Base-by-base conservation (phyloP, 2,797 vertebrate genomes). In the Darevskia nairensis region DNA sequence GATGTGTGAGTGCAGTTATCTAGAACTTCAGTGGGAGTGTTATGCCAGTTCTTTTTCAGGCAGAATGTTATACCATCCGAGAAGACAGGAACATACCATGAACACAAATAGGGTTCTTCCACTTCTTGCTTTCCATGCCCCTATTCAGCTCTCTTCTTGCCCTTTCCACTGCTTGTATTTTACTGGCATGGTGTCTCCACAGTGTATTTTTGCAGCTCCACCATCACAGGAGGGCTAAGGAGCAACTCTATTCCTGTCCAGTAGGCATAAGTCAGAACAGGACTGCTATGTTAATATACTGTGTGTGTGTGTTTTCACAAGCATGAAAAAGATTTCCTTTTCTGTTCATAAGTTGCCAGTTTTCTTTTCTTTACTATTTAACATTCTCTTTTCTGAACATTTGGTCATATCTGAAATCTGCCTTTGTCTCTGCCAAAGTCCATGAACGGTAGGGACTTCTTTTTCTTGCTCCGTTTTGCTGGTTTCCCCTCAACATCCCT, bases 391-490 rank as follows among this genome's bases (percentile, higher is more conserved):
- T 69, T 41, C 59, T 71, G 44, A 46, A 41, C 32, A 77, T 83
- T 76, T 78, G 61, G 84, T 78, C 84, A 86, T 78, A 77, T 84
- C 44, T 35, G 68, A 82, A 84, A 74, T 32, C 72, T 44, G n/a
- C 64, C 25, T 82, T 71, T 29, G 27, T 55, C 32, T 84, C 74
- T 84, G 64, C 74, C 66, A 69, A 41, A 19, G 44, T 25, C 44
- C 32, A 8, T 50, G 9, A 25, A 86, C n/a, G 32, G 32, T 35
- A 23, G 64, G 61, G 25, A 83, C 29, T 76, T 77, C 61, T 46
- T 61, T 72, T 80, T 3, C 35, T 74, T 61, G 41, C 80, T 74
- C 85, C 27, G 3, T 72, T 88, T 88, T 88, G 59, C 46, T 79
- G 81, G 15, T 88, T 88, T 41, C 2, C 81, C 74, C 39, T 39